These are phyloP conservation scores for Glandiceps talaboti DNA, from an alignment of 53 echinoderm and acorn worm species.

Conservation along the genomic window DNA sequence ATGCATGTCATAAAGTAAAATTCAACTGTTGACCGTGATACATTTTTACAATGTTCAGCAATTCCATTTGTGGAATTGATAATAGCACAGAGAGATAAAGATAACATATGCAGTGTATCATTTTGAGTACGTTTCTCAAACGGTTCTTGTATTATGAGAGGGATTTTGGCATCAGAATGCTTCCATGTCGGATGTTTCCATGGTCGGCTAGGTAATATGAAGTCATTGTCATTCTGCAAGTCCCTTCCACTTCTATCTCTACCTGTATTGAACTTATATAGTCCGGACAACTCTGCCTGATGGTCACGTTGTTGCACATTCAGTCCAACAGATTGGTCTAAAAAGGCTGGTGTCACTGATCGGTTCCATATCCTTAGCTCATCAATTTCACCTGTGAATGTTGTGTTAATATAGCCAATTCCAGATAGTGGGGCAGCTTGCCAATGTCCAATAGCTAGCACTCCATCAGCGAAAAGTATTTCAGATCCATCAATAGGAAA, in stretches of 20 bases:
- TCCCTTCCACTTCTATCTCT: constrained; percentile 23
- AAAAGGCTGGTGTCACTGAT: constrained; percentile 52
- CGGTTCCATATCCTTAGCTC: constrained; percentile 61
- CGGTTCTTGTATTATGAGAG: constrained; percentile 16
- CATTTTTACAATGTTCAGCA: constrained; percentile 15
- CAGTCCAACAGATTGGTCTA: constrained; percentile 26
- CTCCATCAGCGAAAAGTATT: constrained; percentile 23
- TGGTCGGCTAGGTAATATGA: constrained; percentile 35
- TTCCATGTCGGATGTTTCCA: constrained; percentile 58
- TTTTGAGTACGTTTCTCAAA: constrained; percentile 32
- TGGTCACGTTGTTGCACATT: constrained; percentile 33
- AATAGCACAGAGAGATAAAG: constrained; percentile 30
- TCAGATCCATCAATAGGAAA: constrained; percentile 14
- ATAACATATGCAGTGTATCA: constrained; percentile 20
- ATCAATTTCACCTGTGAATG: constrained; percentile 66
- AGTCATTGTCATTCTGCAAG: constrained; percentile 24
- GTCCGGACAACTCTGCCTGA: constrained; percentile 15
- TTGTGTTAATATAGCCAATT: constrained; percentile 21
- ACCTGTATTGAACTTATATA: constrained; percentile 60
- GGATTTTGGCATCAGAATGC: constrained; percentile 46
- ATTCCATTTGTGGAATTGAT: constrained; percentile 20
- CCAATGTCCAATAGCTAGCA: constrained; percentile 71
- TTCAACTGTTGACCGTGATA: constrained; percentile 28
- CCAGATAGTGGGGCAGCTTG: constrained; percentile 38
- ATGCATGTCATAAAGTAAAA: constrained; percentile 71